Evolutionary conservation across 2,888 invertebrate species (phyloP), one percentile per base, ranked within the genome.

Genomic region (Aquatica leii): DNA sequence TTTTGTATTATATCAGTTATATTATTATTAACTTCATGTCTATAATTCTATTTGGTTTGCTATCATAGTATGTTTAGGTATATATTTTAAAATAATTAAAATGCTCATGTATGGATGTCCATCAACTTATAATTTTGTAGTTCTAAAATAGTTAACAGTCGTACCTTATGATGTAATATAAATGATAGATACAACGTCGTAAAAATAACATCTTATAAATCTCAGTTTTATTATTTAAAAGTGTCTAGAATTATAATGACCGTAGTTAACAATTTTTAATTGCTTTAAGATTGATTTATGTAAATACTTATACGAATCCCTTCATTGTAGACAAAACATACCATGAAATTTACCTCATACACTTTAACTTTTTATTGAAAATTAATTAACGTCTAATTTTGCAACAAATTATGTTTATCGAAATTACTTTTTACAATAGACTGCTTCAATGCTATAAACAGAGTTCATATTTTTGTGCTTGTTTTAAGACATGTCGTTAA

Each of bases 201-300:
- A 64, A 64, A 64, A 64, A 40, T 64, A 59, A 55, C 58, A 59
- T 55, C 46, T 64, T 64, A 64, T 64, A 64, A 64, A 64, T 64
- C 64, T 64, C 12, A 48, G 43, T 56, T 63, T 64, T 64, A 59
- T 59, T 64, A 48, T 53, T 53, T 51, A 55, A 56, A 62, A 58
- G 50, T 63, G 69, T 62, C 65, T 67, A 65, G 65, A 68, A 67
- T 68, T 67, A 67, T 63, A 59, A 37, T 61, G 61, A 58, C 59
- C 55, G 65, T 53, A 57, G 56, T 69, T 67, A 69, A 62, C 62
- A 60, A 59, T 59, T 67, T 68, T 69, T 67, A 65, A 63, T 65
- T 61, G 59, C 65, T 49, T 64, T 52, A 55, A 61, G 51, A 52
- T 46, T 61, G 63, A 63, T 67, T 65, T 63, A 60, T 58, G 46